Evolutionary conservation across 1,140 invertebrate genomes (phyloP).

Genomic region (Mya arenaria): DNA sequence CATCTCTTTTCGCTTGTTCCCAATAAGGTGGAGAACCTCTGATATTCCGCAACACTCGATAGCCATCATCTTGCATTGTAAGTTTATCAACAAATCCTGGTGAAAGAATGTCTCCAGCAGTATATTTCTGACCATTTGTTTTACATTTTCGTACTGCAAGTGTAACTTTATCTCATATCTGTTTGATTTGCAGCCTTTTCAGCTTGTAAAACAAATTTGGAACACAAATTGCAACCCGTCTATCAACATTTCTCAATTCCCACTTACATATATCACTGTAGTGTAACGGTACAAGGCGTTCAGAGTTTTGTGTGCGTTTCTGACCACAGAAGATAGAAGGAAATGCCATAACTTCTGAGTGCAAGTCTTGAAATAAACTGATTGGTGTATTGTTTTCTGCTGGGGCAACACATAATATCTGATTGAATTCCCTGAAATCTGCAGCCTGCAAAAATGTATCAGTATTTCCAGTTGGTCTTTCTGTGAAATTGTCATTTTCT

Average conservation of each 20-base stretch:
- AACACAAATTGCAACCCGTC: conserved; percentile 34
- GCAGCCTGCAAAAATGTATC: conserved; percentile 36
- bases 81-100: conserved; percentile 46
- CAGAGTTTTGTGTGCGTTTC: not conserved
- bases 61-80: conserved; percentile 61
- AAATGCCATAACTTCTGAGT: conserved; percentile 54
- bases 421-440: conserved; percentile 49
- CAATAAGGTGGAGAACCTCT: not conserved
- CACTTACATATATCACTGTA: conserved; percentile 45
- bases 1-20: conserved; percentile 13
- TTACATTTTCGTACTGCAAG: conserved; percentile 59
- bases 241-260: conserved; percentile 46
- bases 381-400: conserved; percentile 53
- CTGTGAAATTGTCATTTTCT: conserved; percentile 1
- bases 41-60: conserved; percentile 43
- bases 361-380: conserved; percentile 43
- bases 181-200: conserved; percentile 66
- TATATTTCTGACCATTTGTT: conserved; percentile 49
- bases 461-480: conserved; percentile 39
- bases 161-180: conserved; percentile 52
- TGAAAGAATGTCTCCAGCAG: conserved; percentile 40
- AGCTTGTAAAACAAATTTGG: conserved; percentile 61
- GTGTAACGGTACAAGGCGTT: conserved; percentile 19
- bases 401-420: conserved; percentile 48
- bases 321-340: conserved; percentile 44